Evolutionary conservation across 2,888 invertebrate species (phyloP).

Genomic region (Synanthedon andrenaeformis): DNA sequence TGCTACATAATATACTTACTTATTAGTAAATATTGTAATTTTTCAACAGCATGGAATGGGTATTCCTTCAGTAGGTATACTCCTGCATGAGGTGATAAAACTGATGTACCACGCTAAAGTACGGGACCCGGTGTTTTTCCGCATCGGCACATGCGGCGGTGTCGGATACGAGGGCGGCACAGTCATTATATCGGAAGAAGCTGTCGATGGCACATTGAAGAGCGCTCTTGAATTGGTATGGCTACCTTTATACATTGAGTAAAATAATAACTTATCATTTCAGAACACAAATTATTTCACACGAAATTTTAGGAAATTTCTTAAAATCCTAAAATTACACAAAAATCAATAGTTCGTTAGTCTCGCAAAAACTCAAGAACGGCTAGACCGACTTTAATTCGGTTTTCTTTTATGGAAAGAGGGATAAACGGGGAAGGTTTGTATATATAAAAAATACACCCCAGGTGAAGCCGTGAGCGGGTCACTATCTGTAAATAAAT

Average conservation of each 20-base stretch:
- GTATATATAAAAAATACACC: too few species aligned
- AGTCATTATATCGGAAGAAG: conserved; percentile 92
- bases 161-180: conserved; percentile 93
- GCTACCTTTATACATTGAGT: conserved; percentile 6
- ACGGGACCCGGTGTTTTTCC: conserved; percentile 89
- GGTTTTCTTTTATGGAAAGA: too few species aligned
- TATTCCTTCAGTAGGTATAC: conserved; percentile 93
- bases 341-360: too few species aligned
- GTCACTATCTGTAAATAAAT: not conserved
- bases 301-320: not conserved
- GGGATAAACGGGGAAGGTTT: too few species aligned
- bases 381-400: too few species aligned
- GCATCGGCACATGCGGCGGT: conserved; percentile 95
- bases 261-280: not conserved
- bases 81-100: conserved; percentile 96
- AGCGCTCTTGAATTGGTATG: conserved; percentile 87
- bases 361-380: too few species aligned
- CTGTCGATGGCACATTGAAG: conserved; percentile 87
- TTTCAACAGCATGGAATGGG: conserved; percentile 97
- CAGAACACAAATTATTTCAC: not conserved
- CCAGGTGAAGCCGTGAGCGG: too few species aligned
- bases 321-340: not conserved
- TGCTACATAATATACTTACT: not conserved
- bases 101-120: conserved; percentile 91
- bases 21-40: not conserved